Evolutionary conservation across 1,140 invertebrate genomes (phyloP).

Genomic region (Agraylea sexmaculata): DNA sequence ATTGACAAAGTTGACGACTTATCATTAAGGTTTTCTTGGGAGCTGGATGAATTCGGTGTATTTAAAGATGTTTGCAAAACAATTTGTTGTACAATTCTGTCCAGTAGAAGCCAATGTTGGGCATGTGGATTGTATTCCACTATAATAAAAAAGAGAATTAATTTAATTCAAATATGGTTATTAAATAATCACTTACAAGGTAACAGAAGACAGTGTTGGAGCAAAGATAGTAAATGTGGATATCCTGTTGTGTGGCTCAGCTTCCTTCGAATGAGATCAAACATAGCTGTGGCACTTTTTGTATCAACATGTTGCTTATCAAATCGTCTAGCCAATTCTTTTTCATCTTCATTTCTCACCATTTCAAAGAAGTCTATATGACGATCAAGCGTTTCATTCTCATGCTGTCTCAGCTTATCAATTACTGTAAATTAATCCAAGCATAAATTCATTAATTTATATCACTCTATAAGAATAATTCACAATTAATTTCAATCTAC

Average conservation of each 20-base stretch:
- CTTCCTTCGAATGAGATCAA: slow-evolving; percentile 82
- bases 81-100: slow-evolving; percentile 92
- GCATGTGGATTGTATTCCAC: slow-evolving; percentile 53
- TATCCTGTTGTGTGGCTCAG: slow-evolving; percentile 87
- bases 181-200: slow-evolving; percentile 59
- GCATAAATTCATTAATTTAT: too few species aligned
- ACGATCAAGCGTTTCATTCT: slow-evolving; percentile 87
- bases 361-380: slow-evolving; percentile 96
- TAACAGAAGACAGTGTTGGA: slow-evolving; percentile 83
- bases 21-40: slow-evolving; percentile 20
- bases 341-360: slow-evolving; percentile 94
- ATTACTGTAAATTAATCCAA: slow-evolving; percentile 67
- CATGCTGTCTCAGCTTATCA: slow-evolving; percentile 81
- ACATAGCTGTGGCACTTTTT: slow-evolving; percentile 88
- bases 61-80: slow-evolving; percentile 64
- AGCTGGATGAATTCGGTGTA: slow-evolving; percentile 26
- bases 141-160: slow-evolving; percentile 18
- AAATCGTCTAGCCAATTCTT: slow-evolving; percentile 82
- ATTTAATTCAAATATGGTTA: slow-evolving; percentile 6
- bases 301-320: slow-evolving; percentile 89
- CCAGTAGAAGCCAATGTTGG: slow-evolving; percentile 89
- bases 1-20: slow-evolving; percentile 20
- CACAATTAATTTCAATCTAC: not conserved
- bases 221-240: slow-evolving; percentile 81
- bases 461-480: slow-evolving; percentile 8